These are phyloP conservation scores for Brachionus asplanchnoidis DNA, from an alignment of 1,140 invertebrate species.

Conservation along the genomic window DNA sequence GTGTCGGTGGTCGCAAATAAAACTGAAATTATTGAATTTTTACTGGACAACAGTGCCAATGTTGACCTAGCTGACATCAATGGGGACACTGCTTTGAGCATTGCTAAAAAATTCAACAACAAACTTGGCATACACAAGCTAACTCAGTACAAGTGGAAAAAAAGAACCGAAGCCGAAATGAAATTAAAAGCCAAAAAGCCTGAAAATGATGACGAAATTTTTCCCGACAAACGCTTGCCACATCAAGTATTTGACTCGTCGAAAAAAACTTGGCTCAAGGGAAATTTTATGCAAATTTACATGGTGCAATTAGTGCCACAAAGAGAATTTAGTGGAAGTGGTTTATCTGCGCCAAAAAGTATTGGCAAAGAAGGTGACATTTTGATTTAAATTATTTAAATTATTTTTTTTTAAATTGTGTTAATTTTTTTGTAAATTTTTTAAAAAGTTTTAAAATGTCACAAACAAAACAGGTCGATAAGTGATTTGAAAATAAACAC, in stretches of 20 bases:
- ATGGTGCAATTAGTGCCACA: slow-evolving; percentile 34
- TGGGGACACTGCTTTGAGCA: slow-evolving; percentile 1
- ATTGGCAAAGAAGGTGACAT: slow-evolving; percentile 26
- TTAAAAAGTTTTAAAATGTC: slow-evolving; percentile 29
- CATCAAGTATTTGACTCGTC: slow-evolving; percentile 41
- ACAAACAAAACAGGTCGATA: slow-evolving; percentile 18
- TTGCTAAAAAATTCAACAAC: slow-evolving; percentile 41
- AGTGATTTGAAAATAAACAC: slow-evolving; percentile 3
- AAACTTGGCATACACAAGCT: slow-evolving; percentile 29
- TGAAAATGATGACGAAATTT: slow-evolving; percentile 30
- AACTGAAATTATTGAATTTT: slow-evolving; percentile 18
- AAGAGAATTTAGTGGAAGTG: slow-evolving; percentile 26
- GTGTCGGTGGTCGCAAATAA: slow-evolving; percentile 36
- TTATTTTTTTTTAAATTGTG: not conserved
- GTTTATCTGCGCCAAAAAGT: slow-evolving; percentile 35
- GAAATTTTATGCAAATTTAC: slow-evolving; percentile 40
- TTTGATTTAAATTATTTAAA: not conserved
- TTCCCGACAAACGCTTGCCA: slow-evolving; percentile 7
- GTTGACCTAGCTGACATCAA: slow-evolving; percentile 24
- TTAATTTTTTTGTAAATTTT: not conserved
- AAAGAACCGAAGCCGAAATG: slow-evolving; percentile 27
- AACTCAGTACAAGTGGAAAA: slow-evolving; percentile 39
- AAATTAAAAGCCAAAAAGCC: not conserved
- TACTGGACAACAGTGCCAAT: slow-evolving; percentile 31
- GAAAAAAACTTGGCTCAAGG: slow-evolving; percentile 40